These are phyloP conservation scores for Aptenodytes forsteri DNA, from an alignment of 2,113 vertebrate species.

Conservation along the genomic window DNA sequence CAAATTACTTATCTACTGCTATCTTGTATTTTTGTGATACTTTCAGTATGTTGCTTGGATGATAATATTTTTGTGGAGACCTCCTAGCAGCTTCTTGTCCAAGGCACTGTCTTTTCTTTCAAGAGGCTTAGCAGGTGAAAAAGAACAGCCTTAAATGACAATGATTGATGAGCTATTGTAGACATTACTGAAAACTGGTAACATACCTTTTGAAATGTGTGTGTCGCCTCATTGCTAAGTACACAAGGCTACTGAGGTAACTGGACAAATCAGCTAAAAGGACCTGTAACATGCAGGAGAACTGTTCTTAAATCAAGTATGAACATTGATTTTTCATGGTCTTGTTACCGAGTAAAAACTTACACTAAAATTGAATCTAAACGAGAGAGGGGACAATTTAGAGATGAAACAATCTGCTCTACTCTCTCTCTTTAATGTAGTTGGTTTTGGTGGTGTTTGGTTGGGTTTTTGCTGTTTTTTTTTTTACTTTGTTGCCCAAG, in stretches of 20 bases:
- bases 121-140: background rate
- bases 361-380: background rate
- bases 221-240: background rate
- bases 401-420: background rate
- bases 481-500: background rate
- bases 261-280: background rate
- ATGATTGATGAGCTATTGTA: background rate
- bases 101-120: background rate
- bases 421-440: background rate
- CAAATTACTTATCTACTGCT: background rate
- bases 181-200: background rate
- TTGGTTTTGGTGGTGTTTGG: background rate
- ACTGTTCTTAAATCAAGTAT: background rate
- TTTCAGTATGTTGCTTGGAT: background rate
- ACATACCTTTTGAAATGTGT: background rate
- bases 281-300: background rate
- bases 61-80: background rate
- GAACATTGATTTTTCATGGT: background rate
- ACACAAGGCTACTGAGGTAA: background rate
- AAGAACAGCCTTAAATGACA: background rate
- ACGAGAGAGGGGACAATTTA: background rate
- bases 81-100: background rate
- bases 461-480: background rate
- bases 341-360: background rate
- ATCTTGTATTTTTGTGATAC: background rate